A percentile compares a stretch with the other conserved stretches of the same genome.
Evolutionary conservation across 1,140 invertebrate genomes (phyloP).

Genomic region (Wasmannia auropunctata): DNA sequence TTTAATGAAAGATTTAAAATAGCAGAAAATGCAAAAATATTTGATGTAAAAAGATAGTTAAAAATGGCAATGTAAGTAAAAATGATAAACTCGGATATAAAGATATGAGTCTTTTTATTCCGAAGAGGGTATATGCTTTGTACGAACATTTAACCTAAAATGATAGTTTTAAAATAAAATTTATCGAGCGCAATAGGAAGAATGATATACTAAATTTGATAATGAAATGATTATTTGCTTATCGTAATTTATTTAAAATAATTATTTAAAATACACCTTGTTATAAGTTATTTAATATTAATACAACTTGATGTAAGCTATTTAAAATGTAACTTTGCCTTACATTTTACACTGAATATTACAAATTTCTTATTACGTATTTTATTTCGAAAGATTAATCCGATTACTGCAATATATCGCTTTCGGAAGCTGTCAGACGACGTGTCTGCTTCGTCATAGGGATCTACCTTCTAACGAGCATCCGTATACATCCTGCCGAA

Average conservation of each 20-base stretch:
- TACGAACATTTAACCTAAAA: background rate
- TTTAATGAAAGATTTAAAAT: background rate
- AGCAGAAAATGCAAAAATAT: background rate
- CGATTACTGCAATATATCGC: background rate
- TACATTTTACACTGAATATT: background rate
- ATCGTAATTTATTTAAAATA: background rate
- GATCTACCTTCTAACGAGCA: conserved; percentile 70
- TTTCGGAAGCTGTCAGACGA: background rate
- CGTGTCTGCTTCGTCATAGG: conserved; percentile 58
- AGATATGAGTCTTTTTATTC: background rate
- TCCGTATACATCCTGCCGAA: conserved; percentile 61
- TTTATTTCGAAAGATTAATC: too few species aligned
- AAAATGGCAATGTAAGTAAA: too few species aligned
- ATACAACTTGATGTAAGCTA: too few species aligned
- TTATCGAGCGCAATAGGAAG: background rate
- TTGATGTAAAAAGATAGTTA: too few species aligned
- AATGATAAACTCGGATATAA: background rate
- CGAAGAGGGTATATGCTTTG: too few species aligned
- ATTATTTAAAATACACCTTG: too few species aligned
- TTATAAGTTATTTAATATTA: too few species aligned
- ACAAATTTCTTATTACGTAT: background rate
- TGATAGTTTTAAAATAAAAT: background rate
- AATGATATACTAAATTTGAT: background rate
- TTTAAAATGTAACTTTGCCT: background rate
- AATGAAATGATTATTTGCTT: background rate